Evolutionary conservation across 2,797 vertebrate species (phyloP).

Genomic region (Sebastolobus alascanus): DNA sequence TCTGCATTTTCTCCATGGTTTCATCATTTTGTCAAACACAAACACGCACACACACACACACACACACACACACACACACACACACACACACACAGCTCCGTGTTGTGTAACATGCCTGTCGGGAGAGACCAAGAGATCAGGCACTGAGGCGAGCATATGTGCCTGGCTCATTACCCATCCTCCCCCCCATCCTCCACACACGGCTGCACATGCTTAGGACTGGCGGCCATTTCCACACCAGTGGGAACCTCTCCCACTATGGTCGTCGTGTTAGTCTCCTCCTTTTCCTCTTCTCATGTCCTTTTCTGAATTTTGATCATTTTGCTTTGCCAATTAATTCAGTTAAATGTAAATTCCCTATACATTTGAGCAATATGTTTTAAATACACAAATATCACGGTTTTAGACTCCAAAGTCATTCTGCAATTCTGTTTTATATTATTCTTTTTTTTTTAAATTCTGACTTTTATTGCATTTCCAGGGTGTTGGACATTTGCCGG

Average conservation of each 20-base stretch:
- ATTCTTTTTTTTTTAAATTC: background rate
- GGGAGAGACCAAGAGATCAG: slow-evolving; percentile 82
- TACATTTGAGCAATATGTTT: background rate
- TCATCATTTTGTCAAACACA: slow-evolving; percentile 38
- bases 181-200: slow-evolving; percentile 77
- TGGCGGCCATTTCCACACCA: slow-evolving; percentile 81
- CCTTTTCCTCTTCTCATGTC: slow-evolving; percentile 29
- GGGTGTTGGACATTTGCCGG: slow-evolving; percentile 96
- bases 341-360: background rate
- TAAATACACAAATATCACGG: background rate
- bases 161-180: slow-evolving; percentile 83
- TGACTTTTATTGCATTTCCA: slow-evolving; percentile 62
- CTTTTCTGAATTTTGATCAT: slow-evolving; percentile 38
- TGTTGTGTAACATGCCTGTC: slow-evolving; percentile 81
- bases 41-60: slow-evolving; percentile 13
- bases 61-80: background rate
- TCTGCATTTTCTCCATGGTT: slow-evolving; percentile 59
- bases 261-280: slow-evolving; percentile 60
- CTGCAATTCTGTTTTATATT: background rate
- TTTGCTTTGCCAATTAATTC: slow-evolving; percentile 14
- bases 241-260: slow-evolving; percentile 71
- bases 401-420: background rate
- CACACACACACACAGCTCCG: slow-evolving; percentile 44
- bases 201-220: slow-evolving; percentile 79
- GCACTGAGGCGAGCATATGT: slow-evolving; percentile 80